Base-by-base conservation (phyloP, 1,140 invertebrate genomes). In the Popillia japonica region DNA sequence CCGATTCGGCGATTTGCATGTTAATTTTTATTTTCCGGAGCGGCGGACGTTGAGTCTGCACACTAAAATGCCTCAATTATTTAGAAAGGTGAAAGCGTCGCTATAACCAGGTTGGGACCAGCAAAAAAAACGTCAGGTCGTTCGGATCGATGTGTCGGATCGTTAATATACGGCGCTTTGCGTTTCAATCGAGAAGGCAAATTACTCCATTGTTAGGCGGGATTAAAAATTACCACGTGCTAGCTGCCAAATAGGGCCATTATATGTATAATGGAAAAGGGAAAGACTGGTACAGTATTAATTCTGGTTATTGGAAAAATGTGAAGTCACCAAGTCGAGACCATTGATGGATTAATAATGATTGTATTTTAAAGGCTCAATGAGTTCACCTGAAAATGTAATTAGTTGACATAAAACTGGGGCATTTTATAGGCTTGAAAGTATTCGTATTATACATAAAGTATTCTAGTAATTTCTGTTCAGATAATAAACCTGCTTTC, bases 11-110 rank as follows among this genome's bases (percentile, higher is more conserved):
- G 61, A 68, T 68, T 68, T 68, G 61, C 61, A 68, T 68, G 61
- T 68, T 68, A 68, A 68, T 68, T 68, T 68, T 68, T 68, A 68
- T 68, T 68, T 68, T 68, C 61, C 61, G 61, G 20, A 68, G 20
- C 61, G 11, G 14, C 61, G 61, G 6, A 34, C 61, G 61, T 34
- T 27, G n/a, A 34, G n/a, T 10, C 61, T 27, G 20, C 20, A 27
- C 20, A 68, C 61, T n/a, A 23, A 14, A 68, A 68, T 27, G 61
- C 61, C 61, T 68, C 61, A 68, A 68, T 68, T 68, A 68, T 68
- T 68, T 68, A 68, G 22, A 68, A 27, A 68, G 22, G 61, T 23
- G 61, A 68, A 68, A 68, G 22, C n/a, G 61, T 8, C 17, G n/a
- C 59, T 14, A 68, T 27, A 68, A 34, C 27, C 22, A 34, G 7